Evolutionary conservation across 2,888 invertebrate genomes (phyloP).

Genomic region (Agriopis marginaria): DNA sequence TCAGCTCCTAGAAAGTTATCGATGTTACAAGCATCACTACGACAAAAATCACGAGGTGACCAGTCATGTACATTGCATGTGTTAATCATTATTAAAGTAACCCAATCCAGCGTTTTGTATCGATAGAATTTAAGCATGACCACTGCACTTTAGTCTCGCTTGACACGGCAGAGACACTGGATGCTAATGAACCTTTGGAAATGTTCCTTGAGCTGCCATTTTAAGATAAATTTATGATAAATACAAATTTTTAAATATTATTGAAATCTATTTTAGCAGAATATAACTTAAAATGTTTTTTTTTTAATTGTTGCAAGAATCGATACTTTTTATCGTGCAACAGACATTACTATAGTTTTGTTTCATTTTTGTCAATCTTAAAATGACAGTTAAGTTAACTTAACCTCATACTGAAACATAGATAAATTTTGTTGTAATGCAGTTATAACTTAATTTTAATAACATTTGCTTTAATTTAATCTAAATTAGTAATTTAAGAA

Average conservation of each 20-base stretch:
- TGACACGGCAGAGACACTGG: slow-evolving; percentile 58
- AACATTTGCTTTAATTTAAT: slow-evolving; percentile 75
- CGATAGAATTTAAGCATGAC: slow-evolving; percentile 45
- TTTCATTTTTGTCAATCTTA: slow-evolving; percentile 19
- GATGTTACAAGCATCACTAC: slow-evolving; percentile 11
- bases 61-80: slow-evolving; percentile 55
- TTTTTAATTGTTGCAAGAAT: neutral
- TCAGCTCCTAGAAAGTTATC: slow-evolving; percentile 13
- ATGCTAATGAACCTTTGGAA: slow-evolving; percentile 49
- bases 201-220: slow-evolving; percentile 56
- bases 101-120: slow-evolving; percentile 38
- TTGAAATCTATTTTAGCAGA: slow-evolving; percentile 27
- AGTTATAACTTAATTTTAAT: slow-evolving; percentile 48
- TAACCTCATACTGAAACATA: slow-evolving; percentile 58
- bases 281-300: neutral
- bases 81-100: slow-evolving; percentile 39
- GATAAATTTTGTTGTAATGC: slow-evolving; percentile 58
- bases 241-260: slow-evolving; percentile 29
- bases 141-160: slow-evolving; percentile 53
- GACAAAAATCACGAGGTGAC: slow-evolving; percentile 21
- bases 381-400: slow-evolving; percentile 53
- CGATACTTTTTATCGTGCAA: slow-evolving; percentile 26
- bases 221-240: slow-evolving; percentile 18
- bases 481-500: slow-evolving; percentile 66
- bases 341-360: slow-evolving; percentile 28